Percentiles rank a stretch among this genome's conserved stretches.
phyloP scores from a whole-genome alignment of 2,888 invertebrate genomes.

The Andrena dorsata region DNA sequence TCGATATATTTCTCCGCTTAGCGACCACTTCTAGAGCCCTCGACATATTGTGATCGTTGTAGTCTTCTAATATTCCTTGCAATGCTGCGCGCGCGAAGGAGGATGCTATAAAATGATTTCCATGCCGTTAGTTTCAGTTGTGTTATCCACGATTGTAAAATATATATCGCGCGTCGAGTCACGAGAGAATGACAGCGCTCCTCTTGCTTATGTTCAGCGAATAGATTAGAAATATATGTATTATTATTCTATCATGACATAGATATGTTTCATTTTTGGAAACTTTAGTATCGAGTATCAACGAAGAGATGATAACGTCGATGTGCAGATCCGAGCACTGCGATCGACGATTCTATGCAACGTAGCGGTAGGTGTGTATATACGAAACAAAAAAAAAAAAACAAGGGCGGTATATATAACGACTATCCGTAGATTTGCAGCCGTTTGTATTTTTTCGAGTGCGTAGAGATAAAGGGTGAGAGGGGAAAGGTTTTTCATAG shows the following conservation, averaged over 20 bases:
- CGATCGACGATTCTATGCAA: slow-evolving; percentile 18
- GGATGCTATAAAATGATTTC: neutral
- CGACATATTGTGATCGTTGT: slow-evolving; percentile 19
- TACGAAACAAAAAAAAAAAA: slow-evolving; percentile 1
- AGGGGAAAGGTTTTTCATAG: neutral
- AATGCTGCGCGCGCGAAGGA: neutral
- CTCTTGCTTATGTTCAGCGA: slow-evolving; percentile 27
- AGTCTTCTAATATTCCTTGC: slow-evolving; percentile 10
- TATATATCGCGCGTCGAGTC: neutral
- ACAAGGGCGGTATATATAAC: slow-evolving; percentile 62
- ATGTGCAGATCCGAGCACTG: neutral
- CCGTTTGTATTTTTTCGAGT: slow-evolving; percentile 64
- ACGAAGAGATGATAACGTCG: neutral
- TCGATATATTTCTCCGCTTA: slow-evolving; percentile 15
- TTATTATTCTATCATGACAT: slow-evolving; percentile 17
- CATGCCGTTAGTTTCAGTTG: slow-evolving; percentile 7
- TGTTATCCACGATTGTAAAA: neutral
- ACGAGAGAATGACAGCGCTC: neutral
- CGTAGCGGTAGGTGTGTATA: slow-evolving; percentile 19
- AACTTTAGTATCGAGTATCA: neutral
- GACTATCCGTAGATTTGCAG: slow-evolving; percentile 72
- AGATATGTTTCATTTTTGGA: slow-evolving; percentile 25
- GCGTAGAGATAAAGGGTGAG: neutral
- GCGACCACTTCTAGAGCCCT: neutral
- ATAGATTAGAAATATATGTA: slow-evolving; percentile 28